Evolutionary conservation across 2,113 vertebrate species (phyloP).

Genomic region (Triplophysa siluroides): DNA sequence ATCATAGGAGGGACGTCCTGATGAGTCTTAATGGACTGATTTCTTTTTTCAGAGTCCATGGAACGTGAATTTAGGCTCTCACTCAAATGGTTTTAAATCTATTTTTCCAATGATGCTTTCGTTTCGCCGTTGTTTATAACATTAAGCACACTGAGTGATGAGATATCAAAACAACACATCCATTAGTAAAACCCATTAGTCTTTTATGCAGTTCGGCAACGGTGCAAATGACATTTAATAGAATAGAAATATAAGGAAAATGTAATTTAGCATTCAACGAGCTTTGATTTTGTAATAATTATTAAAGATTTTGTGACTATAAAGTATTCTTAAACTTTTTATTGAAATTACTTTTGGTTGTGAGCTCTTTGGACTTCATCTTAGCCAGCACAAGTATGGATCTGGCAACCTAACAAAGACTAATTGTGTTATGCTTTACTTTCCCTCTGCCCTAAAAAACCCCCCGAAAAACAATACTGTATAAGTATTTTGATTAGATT

Average conservation of each 20-base stretch:
- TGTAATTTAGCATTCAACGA: not conserved
- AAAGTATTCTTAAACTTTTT: not conserved
- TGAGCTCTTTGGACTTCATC: constrained; percentile 7
- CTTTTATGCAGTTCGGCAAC: not conserved
- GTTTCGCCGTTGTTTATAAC: not conserved
- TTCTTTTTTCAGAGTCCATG: constrained; percentile 2
- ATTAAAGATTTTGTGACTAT: not conserved
- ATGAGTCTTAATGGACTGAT: constrained; percentile 31
- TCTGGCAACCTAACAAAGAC: constrained; percentile 49
- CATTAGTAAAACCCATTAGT: not conserved
- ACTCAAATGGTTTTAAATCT: constrained; percentile 1
- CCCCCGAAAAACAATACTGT: too few species aligned
- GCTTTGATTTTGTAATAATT: not conserved
- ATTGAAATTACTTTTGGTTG: not conserved
- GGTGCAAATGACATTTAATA: constrained; percentile 10
- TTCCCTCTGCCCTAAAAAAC: constrained; percentile 38
- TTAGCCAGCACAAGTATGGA: constrained; percentile 26
- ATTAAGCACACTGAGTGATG: not conserved
- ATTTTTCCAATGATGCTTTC: constrained; percentile 1
- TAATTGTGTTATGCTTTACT: constrained; percentile 59
- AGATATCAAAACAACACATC: constrained; percentile 24
- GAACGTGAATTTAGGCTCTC: constrained; percentile 2
- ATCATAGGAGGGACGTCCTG: constrained; percentile 1
- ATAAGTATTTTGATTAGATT: constrained; percentile 33
- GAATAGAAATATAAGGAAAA: not conserved